phyloP scores from a whole-genome alignment of 30 jellyfish, hydroid and myxozoan genomes.

The Clytia hemisphaerica region DNA sequence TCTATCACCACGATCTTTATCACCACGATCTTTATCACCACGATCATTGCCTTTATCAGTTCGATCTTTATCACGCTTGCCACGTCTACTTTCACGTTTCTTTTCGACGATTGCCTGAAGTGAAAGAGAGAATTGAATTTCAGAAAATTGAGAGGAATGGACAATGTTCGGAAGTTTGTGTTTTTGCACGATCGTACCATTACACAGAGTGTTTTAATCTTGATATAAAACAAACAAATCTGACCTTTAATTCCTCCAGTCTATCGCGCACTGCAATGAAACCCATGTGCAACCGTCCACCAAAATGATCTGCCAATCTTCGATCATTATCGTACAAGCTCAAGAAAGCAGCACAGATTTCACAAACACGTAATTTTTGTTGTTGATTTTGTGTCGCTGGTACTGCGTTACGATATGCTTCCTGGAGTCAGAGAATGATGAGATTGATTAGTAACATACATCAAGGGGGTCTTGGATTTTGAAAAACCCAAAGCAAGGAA shows the following conservation, averaged over 20 bases:
- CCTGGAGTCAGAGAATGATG: conserved; percentile 45
- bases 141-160: no score
- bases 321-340: conserved; percentile 97
- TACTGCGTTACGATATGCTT: conserved; percentile 60
- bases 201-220: background rate
- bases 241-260: conserved; percentile 71
- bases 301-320: conserved; percentile 97
- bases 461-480: background rate
- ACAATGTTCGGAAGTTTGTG: no score
- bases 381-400: conserved; percentile 96
- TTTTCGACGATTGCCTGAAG: conserved; percentile 61
- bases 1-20: background rate
- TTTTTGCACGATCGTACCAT: no score
- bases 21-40: conserved; percentile 6
- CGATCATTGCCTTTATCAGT: conserved; percentile 41
- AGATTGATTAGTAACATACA: no score
- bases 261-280: conserved; percentile 86
- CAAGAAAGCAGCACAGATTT: conserved; percentile 95
- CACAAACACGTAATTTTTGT: conserved; percentile 95
- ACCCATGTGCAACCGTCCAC: conserved; percentile 98
- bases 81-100: conserved; percentile 71
- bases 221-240: background rate
- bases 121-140: no score
- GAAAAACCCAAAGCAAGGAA: no score
- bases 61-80: conserved; percentile 59